Conservation (phyloP, 2,888 invertebrate genomes). For the Thymelicus sylvestris region DNA sequence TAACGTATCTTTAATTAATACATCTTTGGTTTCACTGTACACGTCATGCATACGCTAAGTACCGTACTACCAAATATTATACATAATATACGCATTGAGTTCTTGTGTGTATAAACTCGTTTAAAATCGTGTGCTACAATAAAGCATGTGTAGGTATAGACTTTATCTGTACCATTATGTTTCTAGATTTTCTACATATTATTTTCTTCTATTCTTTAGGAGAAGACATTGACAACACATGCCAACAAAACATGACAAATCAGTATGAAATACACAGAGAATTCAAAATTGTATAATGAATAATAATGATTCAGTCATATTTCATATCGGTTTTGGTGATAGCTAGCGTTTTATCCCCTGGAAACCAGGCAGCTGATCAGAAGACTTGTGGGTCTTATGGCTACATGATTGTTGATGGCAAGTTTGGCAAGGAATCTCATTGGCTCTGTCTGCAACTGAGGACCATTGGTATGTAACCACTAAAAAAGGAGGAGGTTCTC, state of each 20-base stretch:
- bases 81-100: too few relatives aligned
- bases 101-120: too few relatives aligned
- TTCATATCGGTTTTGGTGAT: constrained; percentile 3
- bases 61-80: too few relatives aligned
- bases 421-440: constrained; percentile 64
- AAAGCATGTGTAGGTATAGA: too few relatives aligned
- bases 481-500: too few relatives aligned
- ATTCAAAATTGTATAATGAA: constrained; percentile 27
- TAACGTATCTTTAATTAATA: too few relatives aligned
- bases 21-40: too few relatives aligned
- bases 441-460: constrained; percentile 62
- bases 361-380: constrained; percentile 1
- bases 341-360: not conserved
- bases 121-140: too few relatives aligned
- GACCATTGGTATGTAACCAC: constrained; percentile 53
- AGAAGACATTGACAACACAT: not conserved
- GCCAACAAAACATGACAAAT: constrained; percentile 2
- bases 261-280: not conserved
- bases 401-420: constrained; percentile 58
- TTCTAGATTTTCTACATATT: not conserved
- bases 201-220: not conserved
- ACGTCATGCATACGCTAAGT: too few relatives aligned
- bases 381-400: constrained; percentile 52
- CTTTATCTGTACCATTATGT: too few relatives aligned
- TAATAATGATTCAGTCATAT: constrained; percentile 12